Conservation (phyloP, 1,140 invertebrate species). For the Sweltsa coloradensis region DNA sequence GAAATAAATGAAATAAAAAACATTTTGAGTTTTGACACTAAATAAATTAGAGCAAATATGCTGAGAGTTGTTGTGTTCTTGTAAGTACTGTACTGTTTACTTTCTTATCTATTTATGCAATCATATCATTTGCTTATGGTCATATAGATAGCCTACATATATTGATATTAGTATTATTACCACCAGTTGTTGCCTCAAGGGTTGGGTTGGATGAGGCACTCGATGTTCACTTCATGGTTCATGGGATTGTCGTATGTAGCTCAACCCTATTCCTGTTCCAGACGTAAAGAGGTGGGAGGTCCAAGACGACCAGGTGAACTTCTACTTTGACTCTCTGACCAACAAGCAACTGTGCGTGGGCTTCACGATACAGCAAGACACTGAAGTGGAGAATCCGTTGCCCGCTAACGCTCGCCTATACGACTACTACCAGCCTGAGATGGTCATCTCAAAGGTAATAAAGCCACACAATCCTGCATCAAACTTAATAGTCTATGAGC, state of each 20-base stretch:
- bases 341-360: constrained; percentile 28
- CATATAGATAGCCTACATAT: background rate
- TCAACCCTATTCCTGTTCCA: constrained; percentile 2
- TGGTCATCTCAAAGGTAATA: constrained; percentile 12
- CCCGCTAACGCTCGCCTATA: constrained; percentile 37
- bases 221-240: background rate
- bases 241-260: background rate
- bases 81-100: no score
- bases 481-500: background rate
- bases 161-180: background rate
- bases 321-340: constrained; percentile 34
- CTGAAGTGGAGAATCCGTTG: constrained; percentile 33
- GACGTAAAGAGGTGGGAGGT: constrained; percentile 30
- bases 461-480: background rate
- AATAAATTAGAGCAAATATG: no score
- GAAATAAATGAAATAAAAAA: no score
- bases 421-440: constrained; percentile 55
- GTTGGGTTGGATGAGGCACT: background rate
- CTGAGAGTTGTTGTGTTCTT: no score
- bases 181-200: background rate
- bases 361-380: constrained; percentile 31
- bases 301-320: constrained; percentile 25
- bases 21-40: no score
- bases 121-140: background rate
- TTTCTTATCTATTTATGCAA: background rate